A percentile compares a stretch with the other conserved stretches of the same genome.
Evolutionary conservation across 2,113 vertebrate species (phyloP).

Genomic region (Sander lucioperca): DNA sequence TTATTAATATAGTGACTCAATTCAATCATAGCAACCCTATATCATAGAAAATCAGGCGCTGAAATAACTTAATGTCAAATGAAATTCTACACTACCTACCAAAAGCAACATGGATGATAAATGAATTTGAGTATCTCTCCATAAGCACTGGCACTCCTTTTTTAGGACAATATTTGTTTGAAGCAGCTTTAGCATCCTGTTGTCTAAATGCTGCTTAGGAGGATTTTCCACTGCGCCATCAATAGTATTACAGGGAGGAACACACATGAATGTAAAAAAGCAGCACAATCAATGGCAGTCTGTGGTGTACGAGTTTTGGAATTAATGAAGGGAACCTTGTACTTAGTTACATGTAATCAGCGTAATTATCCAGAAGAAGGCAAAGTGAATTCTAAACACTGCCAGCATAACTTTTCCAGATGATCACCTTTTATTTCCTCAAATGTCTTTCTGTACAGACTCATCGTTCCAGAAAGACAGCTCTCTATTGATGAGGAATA

Average conservation of each 20-base stretch:
- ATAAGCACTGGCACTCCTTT: neutral
- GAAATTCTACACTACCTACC: neutral
- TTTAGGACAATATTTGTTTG: neutral
- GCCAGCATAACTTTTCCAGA: slow-evolving; percentile 55
- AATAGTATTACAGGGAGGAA: neutral
- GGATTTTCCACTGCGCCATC: slow-evolving; percentile 17
- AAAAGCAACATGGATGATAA: neutral
- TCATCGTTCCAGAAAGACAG: slow-evolving; percentile 34
- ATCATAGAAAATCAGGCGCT: neutral
- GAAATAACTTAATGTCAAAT: neutral
- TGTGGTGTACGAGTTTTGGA: slow-evolving; percentile 24
- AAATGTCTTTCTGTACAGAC: slow-evolving; percentile 25
- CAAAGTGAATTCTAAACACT: slow-evolving; percentile 54
- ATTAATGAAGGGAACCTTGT: slow-evolving; percentile 47
- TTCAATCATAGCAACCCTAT: neutral
- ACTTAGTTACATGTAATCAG: slow-evolving; percentile 66
- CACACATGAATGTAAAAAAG: slow-evolving; percentile 16
- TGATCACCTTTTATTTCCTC: slow-evolving; percentile 53
- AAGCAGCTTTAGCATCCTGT: neutral
- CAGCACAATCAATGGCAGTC: slow-evolving; percentile 30
- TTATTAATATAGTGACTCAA: neutral
- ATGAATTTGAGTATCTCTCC: neutral
- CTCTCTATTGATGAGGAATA: slow-evolving; percentile 40
- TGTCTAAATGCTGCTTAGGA: slow-evolving; percentile 21
- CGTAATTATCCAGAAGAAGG: slow-evolving; percentile 56